Conservation (phyloP, 2,113 vertebrate species). For the Gobius niger region DNA sequence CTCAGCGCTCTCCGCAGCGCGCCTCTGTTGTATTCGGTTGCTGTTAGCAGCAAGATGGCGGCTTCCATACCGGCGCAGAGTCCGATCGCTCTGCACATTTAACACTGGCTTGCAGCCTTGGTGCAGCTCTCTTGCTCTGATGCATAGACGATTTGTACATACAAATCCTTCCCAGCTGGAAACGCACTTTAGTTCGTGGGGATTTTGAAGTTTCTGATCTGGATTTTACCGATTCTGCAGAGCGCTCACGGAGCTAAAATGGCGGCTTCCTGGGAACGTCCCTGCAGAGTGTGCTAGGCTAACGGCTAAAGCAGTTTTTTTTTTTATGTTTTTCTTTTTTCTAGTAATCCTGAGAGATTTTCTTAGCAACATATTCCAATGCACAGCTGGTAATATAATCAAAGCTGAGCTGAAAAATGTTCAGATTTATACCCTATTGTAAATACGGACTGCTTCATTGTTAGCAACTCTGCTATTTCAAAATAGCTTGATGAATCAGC, state of each 20-base stretch:
- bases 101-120: conserved; percentile 10
- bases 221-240: conserved; percentile 33
- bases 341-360: too few relatives aligned
- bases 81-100: conserved; percentile 39
- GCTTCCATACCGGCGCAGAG: conserved; percentile 59
- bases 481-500: conserved; percentile 1
- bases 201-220: conserved; percentile 30
- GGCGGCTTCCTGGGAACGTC: conserved; percentile 55
- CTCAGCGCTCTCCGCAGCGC: background rate
- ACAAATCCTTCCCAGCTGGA: background rate
- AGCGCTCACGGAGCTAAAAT: conserved; percentile 62
- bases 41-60: conserved; percentile 78
- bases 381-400: background rate
- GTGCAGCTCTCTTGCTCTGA: background rate
- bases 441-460: background rate
- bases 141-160: conserved; percentile 3
- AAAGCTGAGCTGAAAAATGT: background rate
- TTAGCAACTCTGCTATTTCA: background rate
- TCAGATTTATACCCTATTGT: background rate
- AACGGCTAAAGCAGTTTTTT: background rate
- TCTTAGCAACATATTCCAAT: background rate
- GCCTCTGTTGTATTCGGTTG: conserved; percentile 32
- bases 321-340: background rate
- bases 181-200: background rate
- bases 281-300: conserved; percentile 20